Evolutionary conservation across 1,140 invertebrate species (phyloP).

Genomic region (Pseudomyrmex cubaensis): DNA sequence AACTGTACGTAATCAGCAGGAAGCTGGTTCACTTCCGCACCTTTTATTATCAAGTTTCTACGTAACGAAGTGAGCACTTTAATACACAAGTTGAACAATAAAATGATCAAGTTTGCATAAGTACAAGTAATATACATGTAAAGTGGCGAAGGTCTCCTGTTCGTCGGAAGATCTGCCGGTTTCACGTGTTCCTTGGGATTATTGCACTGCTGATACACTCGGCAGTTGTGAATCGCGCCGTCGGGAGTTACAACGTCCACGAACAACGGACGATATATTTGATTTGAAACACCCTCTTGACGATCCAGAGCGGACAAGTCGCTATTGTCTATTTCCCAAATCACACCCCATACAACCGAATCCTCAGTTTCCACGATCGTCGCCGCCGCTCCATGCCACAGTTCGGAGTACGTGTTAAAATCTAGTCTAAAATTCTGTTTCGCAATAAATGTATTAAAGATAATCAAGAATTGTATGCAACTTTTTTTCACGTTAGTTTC

Average conservation of each 20-base stretch:
- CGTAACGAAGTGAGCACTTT: slow-evolving; percentile 56
- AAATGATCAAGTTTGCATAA: slow-evolving; percentile 16
- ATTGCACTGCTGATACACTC: slow-evolving; percentile 88
- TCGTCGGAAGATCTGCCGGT: slow-evolving; percentile 83
- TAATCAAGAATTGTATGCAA: background rate
- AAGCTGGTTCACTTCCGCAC: slow-evolving; percentile 89
- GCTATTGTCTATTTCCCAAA: slow-evolving; percentile 90
- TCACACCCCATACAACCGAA: slow-evolving; percentile 90
- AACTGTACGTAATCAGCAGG: slow-evolving; percentile 89
- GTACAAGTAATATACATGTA: slow-evolving; percentile 85
- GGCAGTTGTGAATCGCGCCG: slow-evolving; percentile 86
- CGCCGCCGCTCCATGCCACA: slow-evolving; percentile 91
- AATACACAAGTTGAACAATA: background rate
- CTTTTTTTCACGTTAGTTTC: background rate
- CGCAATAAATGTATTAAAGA: background rate
- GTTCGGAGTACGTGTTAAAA: slow-evolving; percentile 88
- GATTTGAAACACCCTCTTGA: slow-evolving; percentile 91
- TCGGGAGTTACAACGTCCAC: slow-evolving; percentile 86
- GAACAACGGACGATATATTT: slow-evolving; percentile 88
- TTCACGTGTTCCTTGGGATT: slow-evolving; percentile 80
- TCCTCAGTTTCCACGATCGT: slow-evolving; percentile 89
- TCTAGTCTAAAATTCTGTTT: slow-evolving; percentile 89
- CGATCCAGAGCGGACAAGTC: slow-evolving; percentile 89
- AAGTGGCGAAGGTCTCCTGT: slow-evolving; percentile 89
- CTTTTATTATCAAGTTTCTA: slow-evolving; percentile 86